Evolutionary conservation across 2,113 vertebrate genomes (phyloP), one percentile per base, ranked within the genome.

Genomic region (Maccullochella peelii): DNA sequence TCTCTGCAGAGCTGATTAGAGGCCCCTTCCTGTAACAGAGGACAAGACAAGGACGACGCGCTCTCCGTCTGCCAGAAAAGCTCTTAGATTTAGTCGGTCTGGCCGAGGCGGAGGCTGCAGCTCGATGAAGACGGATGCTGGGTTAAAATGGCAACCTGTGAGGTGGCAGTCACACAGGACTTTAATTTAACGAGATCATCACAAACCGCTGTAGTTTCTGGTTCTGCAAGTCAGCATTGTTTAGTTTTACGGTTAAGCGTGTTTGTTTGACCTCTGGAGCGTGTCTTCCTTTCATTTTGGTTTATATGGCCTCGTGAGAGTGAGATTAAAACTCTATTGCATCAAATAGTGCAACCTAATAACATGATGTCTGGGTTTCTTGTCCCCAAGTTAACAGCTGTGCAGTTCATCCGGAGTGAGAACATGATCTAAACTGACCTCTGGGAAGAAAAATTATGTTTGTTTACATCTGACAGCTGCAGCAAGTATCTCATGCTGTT

Each of bases 21-120:
- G 78, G 59, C 72, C 75, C 23, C 71, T 76, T 87, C 86, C 81
- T 84, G 81, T 66, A 83, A 40, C 86, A 79, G 80, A 91, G 91
- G 89, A 92, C 89, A 10, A 52, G 55, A 85, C 91, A 82, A 91
- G 89, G 91, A 80, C 89, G 55, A 6, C 36, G 14, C 0, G 42
- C 79, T 84, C 59, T 20, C 66, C 68, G 14, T 49, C 87, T 88
- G 89, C 89, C 89, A 84, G 83, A 18, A 83, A 44, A 72, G 81
- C 87, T 80, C 83, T 85, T n/a, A 73, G 58, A 58, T 59, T 47
- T 1, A 63, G 76, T 25, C 30, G 2, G 3, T 14, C 6, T n/a
- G 63, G 62, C 42, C 47, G 47, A 76, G 82, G n/a, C 52, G 8
- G 75, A 88, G 49, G 72, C 83, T 69, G 73, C 71, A 18, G 83